These are phyloP conservation scores for Merluccius polli DNA, from an alignment of 2,797 vertebrate species.

Conservation along the genomic window DNA sequence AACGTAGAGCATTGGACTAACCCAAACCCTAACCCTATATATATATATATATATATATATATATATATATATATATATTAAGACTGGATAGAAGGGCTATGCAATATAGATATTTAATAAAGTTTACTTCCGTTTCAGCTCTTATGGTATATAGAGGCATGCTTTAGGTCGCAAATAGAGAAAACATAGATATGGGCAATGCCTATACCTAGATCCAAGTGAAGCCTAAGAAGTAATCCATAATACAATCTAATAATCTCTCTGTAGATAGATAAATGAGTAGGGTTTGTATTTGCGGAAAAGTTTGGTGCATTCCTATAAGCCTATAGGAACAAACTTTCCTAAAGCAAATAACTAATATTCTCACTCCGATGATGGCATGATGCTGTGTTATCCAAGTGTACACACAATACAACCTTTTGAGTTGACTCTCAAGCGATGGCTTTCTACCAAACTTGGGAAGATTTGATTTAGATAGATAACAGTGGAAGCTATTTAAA, in stretches of 20 bases:
- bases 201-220: not conserved
- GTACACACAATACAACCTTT: not conserved
- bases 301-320: not conserved
- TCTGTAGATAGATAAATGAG: not conserved
- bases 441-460: not conserved
- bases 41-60: not conserved
- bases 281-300: not conserved
- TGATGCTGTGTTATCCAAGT: not conserved
- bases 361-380: not conserved
- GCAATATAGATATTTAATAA: not conserved
- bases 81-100: not conserved
- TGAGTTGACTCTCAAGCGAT: not conserved
- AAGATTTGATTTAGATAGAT: not conserved
- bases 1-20: not conserved
- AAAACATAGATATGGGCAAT: not conserved
- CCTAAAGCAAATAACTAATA: not conserved
- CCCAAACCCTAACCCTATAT: too few species aligned
- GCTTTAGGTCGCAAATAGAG: not conserved
- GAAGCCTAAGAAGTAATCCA: not conserved
- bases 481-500: not conserved
- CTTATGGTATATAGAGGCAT: not conserved
- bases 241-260: not conserved
- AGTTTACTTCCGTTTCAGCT: not conserved
- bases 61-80: not conserved
- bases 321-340: not conserved